Percentiles rank a stretch among this genome's conserved stretches.
Conservation (phyloP, 2,888 invertebrate genomes). For the Synergus laeviventris region DNA sequence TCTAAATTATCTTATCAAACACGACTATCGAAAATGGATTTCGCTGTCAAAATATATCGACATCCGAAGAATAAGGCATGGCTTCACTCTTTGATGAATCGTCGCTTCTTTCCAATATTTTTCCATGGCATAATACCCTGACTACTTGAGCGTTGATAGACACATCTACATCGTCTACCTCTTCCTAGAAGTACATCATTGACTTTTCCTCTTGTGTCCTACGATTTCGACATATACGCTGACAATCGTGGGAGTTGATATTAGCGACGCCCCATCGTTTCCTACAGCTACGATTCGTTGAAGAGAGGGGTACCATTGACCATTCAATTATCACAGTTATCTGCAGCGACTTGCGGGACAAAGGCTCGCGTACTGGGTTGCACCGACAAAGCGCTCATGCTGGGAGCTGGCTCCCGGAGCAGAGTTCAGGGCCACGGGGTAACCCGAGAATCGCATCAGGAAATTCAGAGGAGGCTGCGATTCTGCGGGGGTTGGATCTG, state of each 20-base stretch:
- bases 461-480: constrained; percentile 48
- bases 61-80: neutral
- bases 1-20: too few relatives aligned
- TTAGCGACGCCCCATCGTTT: constrained; percentile 43
- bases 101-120: neutral
- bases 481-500: constrained; percentile 47
- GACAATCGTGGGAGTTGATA: constrained; percentile 56
- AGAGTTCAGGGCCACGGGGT: constrained; percentile 56
- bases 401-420: constrained; percentile 41
- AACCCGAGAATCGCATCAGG: constrained; percentile 58
- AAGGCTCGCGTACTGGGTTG: constrained; percentile 47
- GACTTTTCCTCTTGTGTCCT: constrained; percentile 18
- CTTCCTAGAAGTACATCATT: constrained; percentile 16
- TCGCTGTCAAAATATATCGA: neutral
- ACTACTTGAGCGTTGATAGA: neutral
- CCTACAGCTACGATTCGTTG: neutral
- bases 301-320: constrained; percentile 43
- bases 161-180: constrained; percentile 14
- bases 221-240: constrained; percentile 3
- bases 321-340: constrained; percentile 56
- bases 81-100: neutral
- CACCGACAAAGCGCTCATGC: constrained; percentile 52
- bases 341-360: constrained; percentile 50
- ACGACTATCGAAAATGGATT: neutral
- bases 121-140: neutral